Percentiles rank a stretch among this genome's conserved stretches.
Conservation (phyloP, 2,113 vertebrate species). For the Phocoena sinus region DNA sequence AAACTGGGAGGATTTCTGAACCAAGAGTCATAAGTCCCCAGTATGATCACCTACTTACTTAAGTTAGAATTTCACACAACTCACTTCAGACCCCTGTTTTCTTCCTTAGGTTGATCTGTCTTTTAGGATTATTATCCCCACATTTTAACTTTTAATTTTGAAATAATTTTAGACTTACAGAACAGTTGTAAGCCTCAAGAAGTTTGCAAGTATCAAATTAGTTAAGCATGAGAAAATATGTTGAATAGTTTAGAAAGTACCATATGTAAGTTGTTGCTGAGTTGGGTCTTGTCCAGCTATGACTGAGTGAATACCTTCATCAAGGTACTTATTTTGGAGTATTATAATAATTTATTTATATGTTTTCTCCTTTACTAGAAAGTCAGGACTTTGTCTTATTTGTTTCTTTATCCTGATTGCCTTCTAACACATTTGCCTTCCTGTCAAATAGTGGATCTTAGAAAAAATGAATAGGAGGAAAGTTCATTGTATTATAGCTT, state of each 20-base stretch:
- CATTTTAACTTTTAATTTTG: not conserved
- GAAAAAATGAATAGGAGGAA: not conserved
- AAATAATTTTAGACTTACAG: not conserved
- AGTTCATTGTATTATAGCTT: not conserved
- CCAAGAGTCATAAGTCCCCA: not conserved
- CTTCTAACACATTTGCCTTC: not conserved
- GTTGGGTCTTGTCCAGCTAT: not conserved
- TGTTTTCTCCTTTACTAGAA: not conserved
- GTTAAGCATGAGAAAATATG: slow-evolving; percentile 36
- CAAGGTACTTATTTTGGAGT: not conserved
- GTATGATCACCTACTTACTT: not conserved
- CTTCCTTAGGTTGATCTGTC: not conserved
- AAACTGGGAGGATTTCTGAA: not conserved
- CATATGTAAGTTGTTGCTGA: not conserved
- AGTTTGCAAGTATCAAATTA: not conserved
- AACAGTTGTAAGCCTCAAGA: not conserved
- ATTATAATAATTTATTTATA: not conserved
- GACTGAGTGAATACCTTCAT: not conserved
- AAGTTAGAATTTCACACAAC: not conserved
- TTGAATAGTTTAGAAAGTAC: not conserved
- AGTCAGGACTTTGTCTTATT: not conserved
- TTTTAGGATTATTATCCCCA: not conserved
- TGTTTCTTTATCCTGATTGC: not conserved
- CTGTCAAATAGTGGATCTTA: not conserved
- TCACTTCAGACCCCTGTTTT: not conserved